Conservation (phyloP, 2,888 invertebrate species). For the Acanthosepion pharaonis region DNA sequence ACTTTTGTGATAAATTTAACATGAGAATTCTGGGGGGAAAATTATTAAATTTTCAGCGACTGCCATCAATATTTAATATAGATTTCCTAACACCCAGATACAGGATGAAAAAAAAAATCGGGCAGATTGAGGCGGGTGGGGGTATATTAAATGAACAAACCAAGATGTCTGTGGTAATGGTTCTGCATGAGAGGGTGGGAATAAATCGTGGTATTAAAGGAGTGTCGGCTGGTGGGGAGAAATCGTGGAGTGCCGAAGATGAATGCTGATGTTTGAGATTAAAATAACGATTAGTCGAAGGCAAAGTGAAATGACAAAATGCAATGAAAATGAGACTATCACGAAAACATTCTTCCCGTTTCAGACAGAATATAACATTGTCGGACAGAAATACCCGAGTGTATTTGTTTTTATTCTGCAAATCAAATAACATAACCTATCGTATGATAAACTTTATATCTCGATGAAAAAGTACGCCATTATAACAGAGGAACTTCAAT, state of each 20-base stretch:
- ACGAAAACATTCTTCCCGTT: too few species aligned
- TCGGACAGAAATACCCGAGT: too few species aligned
- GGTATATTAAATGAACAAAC: background rate
- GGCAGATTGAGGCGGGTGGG: background rate
- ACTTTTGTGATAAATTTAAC: conserved; percentile 17
- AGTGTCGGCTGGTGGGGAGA: background rate
- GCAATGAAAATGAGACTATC: too few species aligned
- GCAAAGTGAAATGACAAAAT: too few species aligned
- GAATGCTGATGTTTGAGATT: background rate
- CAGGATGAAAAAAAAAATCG: background rate
- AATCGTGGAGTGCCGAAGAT: background rate
- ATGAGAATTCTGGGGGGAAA: background rate
- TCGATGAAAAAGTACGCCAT: too few species aligned
- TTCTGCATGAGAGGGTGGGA: background rate
- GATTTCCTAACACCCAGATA: background rate
- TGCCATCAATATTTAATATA: background rate
- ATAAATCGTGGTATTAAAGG: background rate
- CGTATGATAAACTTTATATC: too few species aligned
- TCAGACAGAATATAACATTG: too few species aligned
- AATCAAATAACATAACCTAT: too few species aligned
- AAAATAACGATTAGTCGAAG: background rate
- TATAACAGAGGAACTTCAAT: too few species aligned
- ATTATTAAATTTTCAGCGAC: background rate
- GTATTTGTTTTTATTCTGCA: too few species aligned
- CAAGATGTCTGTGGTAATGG: background rate